Evolutionary conservation across 2,797 vertebrate genomes (phyloP).

Genomic region (Falco columbarius): DNA sequence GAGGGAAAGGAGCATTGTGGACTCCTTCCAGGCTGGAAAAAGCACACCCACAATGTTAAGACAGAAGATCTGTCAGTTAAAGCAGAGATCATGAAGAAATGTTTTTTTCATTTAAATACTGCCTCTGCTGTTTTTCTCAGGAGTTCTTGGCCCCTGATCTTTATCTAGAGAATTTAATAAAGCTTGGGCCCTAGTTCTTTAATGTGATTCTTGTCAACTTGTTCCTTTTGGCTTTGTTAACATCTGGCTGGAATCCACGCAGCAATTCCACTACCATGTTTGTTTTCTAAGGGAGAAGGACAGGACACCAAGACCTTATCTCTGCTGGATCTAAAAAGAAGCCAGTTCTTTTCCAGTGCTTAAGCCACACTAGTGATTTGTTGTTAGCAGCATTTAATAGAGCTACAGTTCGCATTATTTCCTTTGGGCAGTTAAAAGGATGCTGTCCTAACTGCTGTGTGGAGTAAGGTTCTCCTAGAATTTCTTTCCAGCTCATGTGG

Average conservation of each 20-base stretch:
- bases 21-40: not conserved
- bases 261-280: not conserved
- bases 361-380: not conserved
- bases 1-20: not conserved
- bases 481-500: not conserved
- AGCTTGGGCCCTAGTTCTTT: not conserved
- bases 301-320: not conserved
- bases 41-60: not conserved
- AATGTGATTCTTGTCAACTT: not conserved
- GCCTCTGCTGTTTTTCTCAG: not conserved
- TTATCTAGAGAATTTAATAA: slow-evolving; percentile 10
- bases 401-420: not conserved
- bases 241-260: not conserved
- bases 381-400: not conserved
- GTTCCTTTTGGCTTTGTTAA: not conserved
- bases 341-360: not conserved
- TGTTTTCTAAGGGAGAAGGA: not conserved
- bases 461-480: not conserved
- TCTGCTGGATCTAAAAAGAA: not conserved
- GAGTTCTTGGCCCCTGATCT: not conserved
- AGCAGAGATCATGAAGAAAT: not conserved
- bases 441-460: not conserved
- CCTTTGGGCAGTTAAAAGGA: not conserved
- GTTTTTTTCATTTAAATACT: not conserved
- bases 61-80: not conserved